phyloP scores from a whole-genome alignment of 2,797 vertebrate genomes.

The Cynopterus sphinx region DNA sequence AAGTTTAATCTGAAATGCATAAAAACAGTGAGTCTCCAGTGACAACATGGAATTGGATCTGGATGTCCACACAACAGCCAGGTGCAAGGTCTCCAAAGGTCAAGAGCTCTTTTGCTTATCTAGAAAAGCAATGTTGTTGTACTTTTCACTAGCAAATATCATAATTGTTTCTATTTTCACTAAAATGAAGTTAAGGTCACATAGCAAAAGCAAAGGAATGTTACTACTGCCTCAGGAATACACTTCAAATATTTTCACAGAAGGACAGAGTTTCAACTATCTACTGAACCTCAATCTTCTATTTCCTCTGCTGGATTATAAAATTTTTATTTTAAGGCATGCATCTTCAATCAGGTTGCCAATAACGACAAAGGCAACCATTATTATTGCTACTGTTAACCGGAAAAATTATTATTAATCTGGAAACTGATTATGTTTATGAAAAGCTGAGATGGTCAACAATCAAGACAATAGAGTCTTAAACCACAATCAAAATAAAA shows the following conservation, averaged over 20 bases:
- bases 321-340: constrained; percentile 15
- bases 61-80: background rate
- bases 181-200: background rate
- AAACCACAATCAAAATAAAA: constrained; percentile 29
- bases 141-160: background rate
- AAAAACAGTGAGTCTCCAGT: constrained; percentile 27
- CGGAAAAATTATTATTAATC: constrained; percentile 45
- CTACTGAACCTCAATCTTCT: background rate
- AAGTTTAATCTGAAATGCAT: constrained; percentile 54
- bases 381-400: constrained; percentile 12
- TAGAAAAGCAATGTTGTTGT: background rate
- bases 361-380: background rate
- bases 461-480: background rate
- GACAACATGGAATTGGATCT: constrained; percentile 31
- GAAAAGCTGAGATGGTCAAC: constrained; percentile 28
- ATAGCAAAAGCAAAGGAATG: background rate
- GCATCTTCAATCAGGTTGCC: background rate
- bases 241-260: background rate
- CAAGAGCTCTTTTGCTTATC: background rate
- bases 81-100: background rate
- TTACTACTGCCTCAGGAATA: background rate
- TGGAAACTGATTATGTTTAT: constrained; percentile 42
- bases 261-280: background rate
- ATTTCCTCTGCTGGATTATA: constrained; percentile 2
- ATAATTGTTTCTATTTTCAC: background rate